Percentiles rank a stretch among this genome's conserved stretches.
Conservation (phyloP, 2,113 vertebrate species). For the Turnix velox region DNA sequence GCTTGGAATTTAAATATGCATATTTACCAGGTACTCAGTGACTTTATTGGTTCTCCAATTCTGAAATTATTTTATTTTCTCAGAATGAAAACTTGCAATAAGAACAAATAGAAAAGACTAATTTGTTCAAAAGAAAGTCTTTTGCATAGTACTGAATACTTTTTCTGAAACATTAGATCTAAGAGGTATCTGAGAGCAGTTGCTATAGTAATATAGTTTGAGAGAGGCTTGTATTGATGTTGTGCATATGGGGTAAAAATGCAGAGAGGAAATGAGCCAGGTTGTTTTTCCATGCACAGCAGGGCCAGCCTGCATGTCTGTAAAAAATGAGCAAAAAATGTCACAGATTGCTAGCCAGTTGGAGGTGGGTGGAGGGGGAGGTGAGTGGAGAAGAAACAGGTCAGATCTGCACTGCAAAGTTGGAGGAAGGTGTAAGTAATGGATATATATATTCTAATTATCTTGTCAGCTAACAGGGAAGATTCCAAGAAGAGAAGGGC, state of each 20-base stretch:
- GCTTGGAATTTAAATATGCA: neutral
- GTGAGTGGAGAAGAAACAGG: conserved; percentile 25
- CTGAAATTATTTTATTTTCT: neutral
- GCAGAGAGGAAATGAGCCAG: conserved; percentile 30
- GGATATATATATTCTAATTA: conserved; percentile 3
- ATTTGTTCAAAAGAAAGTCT: neutral
- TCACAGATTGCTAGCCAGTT: conserved; percentile 59
- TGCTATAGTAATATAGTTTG: conserved; percentile 37
- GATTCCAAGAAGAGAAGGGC: neutral
- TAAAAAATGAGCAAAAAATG: conserved; percentile 63
- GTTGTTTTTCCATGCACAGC: conserved; percentile 17
- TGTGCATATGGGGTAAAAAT: conserved; percentile 2
- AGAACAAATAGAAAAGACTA: neutral
- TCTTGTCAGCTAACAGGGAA: neutral
- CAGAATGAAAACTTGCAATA: neutral
- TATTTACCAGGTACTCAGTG: neutral
- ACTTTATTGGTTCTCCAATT: neutral
- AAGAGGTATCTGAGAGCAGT: neutral
- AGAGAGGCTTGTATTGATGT: neutral
- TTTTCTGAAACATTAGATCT: neutral
- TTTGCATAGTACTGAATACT: neutral
- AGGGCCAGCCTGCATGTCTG: conserved; percentile 5
- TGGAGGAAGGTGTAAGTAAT: conserved; percentile 1
- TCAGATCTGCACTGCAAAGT: neutral
- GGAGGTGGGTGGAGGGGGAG: conserved; percentile 50